Conservation (phyloP, 2,113 vertebrate species). For the Gorsachius goisagi region DNA sequence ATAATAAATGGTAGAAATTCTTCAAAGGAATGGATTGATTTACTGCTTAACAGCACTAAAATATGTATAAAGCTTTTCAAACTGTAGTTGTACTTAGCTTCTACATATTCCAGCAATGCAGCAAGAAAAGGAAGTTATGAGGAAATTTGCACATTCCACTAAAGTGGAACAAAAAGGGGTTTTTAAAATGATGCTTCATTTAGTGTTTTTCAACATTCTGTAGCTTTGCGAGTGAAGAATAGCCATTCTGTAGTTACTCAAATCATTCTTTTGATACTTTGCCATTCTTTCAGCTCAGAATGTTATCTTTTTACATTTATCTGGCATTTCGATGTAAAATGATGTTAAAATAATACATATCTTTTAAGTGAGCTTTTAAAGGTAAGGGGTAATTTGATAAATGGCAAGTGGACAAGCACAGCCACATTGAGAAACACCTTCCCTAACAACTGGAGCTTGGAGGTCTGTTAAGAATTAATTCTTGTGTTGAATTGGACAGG, state of each 20-base stretch:
- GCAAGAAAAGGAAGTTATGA: background rate
- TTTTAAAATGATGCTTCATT: background rate
- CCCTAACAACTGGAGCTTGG: background rate
- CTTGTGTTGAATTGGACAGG: background rate
- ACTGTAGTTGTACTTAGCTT: background rate
- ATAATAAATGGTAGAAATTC: background rate
- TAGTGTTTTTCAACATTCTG: background rate
- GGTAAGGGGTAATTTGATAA: background rate
- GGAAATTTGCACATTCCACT: background rate
- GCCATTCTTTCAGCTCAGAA: background rate
- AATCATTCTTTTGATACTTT: background rate
- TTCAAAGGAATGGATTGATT: background rate
- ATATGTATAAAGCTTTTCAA: background rate
- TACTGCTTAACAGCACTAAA: background rate
- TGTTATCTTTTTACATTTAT: background rate
- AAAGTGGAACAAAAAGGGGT: background rate
- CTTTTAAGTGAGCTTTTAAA: background rate
- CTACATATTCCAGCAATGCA: background rate
- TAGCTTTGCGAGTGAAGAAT: background rate
- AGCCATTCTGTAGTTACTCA: background rate
- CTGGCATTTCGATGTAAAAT: background rate
- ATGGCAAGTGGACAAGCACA: background rate
- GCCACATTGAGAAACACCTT: background rate
- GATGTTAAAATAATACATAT: background rate
- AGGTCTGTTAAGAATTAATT: background rate